Base-by-base conservation (phyloP, 2,888 invertebrate species). In the Melipona beecheii region DNA sequence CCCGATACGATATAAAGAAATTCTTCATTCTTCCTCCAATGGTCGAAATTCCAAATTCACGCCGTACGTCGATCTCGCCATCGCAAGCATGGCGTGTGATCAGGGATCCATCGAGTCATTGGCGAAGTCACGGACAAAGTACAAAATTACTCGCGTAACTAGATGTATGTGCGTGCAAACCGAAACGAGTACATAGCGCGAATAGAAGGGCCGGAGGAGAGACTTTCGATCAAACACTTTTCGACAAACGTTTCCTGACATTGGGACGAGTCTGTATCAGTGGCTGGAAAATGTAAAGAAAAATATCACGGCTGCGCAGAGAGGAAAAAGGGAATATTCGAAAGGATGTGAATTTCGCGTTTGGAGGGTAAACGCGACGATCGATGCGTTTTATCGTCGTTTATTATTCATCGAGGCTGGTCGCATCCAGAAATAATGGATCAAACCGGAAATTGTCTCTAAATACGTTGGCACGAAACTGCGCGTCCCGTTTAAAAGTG, bases 131-230 rank as follows among this genome's bases (percentile, higher is more conserved):
- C 83, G 69, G 69, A 65, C 68, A 84, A 86, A 88, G 88, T 88
- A 88, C 88, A 88, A 88, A 88, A 85, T 87, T 85, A 78, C 64
- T 80, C 81, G 75, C 70, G 62, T 68, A 76, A 72, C 43, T 88
- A 87, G 69, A 62, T 43, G 78, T 66, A 75, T 69, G 31, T 54
- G 62, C 19, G 43, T 19, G 2, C 3, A 24, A n/a, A 21, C 50
- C 49, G 19, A 31, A 19, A 27, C 31, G 62, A 43, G 2, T 43
- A 43, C 9, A 36, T 58, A 15, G 50, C 13, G 56, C 36, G n/a
- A 27, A 56, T 24, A 11, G 9, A 60, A 31, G 58, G 24, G 17
- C 56, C 65, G 21, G 43, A 43, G 21, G 43, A 43, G 58, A 56
- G 19, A 31, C 19, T 64, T 31, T 73, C n/a, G 50, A 49, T 62